Percentiles rank a stretch among this genome's conserved stretches.
Evolutionary conservation across 1,140 invertebrate species (phyloP).

Genomic region (Aphaenogaster rudis): DNA sequence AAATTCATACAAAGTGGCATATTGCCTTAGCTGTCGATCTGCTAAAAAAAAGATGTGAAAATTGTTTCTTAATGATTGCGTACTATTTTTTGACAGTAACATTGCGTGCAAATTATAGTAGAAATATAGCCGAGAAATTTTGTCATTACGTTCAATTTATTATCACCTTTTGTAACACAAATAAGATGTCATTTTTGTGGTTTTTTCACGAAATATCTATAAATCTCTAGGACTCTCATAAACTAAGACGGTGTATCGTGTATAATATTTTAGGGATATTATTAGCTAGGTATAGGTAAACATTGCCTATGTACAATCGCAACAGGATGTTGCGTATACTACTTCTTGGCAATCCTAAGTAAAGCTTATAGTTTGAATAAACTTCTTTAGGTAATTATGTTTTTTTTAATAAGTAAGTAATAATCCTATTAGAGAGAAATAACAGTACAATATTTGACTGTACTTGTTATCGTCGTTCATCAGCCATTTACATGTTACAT

Average conservation of each 20-base stretch:
- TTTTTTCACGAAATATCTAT: constrained; percentile 56
- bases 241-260: constrained; percentile 75
- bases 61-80: not conserved
- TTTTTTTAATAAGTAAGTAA: constrained; percentile 77
- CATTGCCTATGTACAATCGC: constrained; percentile 79
- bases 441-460: constrained; percentile 70
- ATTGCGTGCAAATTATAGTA: constrained; percentile 12
- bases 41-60: not conserved
- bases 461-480: constrained; percentile 65
- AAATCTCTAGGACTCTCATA: constrained; percentile 67
- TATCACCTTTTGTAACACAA: not conserved
- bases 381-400: constrained; percentile 79
- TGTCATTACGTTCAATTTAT: not conserved
- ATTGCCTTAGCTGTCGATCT: not conserved
- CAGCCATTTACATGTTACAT: constrained; percentile 72
- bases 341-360: constrained; percentile 80
- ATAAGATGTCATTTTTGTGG: not conserved
- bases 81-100: not conserved
- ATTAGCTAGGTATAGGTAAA: constrained; percentile 79
- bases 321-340: constrained; percentile 73
- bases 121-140: not conserved
- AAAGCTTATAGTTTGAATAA: constrained; percentile 82
- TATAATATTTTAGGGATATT: constrained; percentile 77
- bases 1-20: constrained; percentile 11
- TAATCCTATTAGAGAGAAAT: constrained; percentile 79